Evolutionary conservation across 1,140 invertebrate species (phyloP).

Genomic region (Archivesica marissinica): DNA sequence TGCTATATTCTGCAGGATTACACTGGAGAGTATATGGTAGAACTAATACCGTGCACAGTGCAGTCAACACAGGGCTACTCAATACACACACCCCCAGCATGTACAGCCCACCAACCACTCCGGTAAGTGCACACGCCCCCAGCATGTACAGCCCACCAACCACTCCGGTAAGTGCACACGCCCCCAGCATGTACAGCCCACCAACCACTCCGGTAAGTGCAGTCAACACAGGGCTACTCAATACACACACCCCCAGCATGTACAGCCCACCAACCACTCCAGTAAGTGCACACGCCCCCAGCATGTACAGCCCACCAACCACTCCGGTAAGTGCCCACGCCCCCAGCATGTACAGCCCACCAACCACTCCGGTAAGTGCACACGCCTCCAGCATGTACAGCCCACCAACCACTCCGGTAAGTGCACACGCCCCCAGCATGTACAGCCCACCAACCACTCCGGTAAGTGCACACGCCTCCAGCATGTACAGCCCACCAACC

Average conservation of each 20-base stretch:
- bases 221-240: background rate
- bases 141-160: background rate
- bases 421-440: no score
- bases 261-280: constrained; percentile 79
- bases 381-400: no score
- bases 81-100: constrained; percentile 73
- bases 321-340: no score
- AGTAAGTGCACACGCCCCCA: no score
- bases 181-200: background rate
- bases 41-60: constrained; percentile 84
- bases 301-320: no score
- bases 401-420: no score
- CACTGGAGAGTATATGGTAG: constrained; percentile 84
- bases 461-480: no score
- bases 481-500: no score
- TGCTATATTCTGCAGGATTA: constrained; percentile 77
- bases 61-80: constrained; percentile 77
- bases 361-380: no score
- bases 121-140: constrained; percentile 78
- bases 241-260: constrained; percentile 72
- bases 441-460: no score
- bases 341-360: no score
- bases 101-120: constrained; percentile 81
- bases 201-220: no score
- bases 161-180: background rate